Percentiles rank a stretch among this genome's conserved stretches.
These are phyloP conservation scores for Cremastinae sp. DNA, from an alignment of 2,888 invertebrate species.

Conservation along the genomic window DNA sequence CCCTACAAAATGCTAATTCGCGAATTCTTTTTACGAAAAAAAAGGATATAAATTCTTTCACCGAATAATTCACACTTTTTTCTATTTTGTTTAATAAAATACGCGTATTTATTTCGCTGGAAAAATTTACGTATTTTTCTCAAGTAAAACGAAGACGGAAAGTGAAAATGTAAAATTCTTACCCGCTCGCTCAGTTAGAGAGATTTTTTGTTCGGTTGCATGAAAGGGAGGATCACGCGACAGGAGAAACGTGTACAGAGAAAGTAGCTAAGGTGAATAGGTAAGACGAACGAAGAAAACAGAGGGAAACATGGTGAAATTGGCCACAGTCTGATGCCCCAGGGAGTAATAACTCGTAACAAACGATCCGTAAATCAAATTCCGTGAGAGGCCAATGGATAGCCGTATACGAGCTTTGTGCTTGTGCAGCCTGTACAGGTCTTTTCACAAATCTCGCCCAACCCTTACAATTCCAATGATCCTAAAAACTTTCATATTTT, in stretches of 20 bases:
- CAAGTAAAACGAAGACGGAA: slow-evolving; percentile 9
- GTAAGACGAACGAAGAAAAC: slow-evolving; percentile 34
- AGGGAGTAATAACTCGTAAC: slow-evolving; percentile 60
- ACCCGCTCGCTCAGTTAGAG: slow-evolving; percentile 17
- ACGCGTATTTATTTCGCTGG: too few species aligned
- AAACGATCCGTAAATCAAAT: slow-evolving; percentile 63
- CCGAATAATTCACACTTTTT: too few species aligned
- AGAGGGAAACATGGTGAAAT: slow-evolving; percentile 56
- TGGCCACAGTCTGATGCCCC: slow-evolving; percentile 54
- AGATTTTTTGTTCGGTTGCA: not conserved
- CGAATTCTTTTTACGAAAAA: too few species aligned
- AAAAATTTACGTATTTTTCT: slow-evolving; percentile 17
- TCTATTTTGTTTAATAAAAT: too few species aligned
- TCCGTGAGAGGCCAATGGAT: slow-evolving; percentile 53
- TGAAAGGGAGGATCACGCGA: slow-evolving; percentile 17
- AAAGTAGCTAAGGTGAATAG: slow-evolving; percentile 9
- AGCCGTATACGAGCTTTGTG: slow-evolving; percentile 28
- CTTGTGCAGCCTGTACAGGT: not conserved
- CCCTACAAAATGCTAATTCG: too few species aligned
- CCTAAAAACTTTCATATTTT: too few species aligned
- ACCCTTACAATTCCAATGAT: not conserved
- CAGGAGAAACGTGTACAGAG: slow-evolving; percentile 21
- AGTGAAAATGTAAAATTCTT: slow-evolving; percentile 39
- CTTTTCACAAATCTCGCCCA: not conserved
- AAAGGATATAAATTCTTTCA: too few species aligned